phyloP scores from a whole-genome alignment of 2,888 invertebrate genomes.

The Boloria selene region DNA sequence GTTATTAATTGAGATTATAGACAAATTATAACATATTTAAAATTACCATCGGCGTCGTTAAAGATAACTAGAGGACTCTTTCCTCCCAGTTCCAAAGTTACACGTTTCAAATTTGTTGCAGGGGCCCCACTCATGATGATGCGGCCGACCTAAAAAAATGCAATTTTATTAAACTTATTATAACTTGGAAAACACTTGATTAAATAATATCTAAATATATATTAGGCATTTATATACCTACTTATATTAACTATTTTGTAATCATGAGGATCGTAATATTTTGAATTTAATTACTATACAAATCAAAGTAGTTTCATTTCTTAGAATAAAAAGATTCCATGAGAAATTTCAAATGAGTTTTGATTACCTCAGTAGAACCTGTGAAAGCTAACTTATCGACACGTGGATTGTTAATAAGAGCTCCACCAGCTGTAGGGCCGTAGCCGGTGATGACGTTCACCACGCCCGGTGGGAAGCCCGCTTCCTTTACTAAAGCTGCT shows the following conservation, averaged over 20 bases:
- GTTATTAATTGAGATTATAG: neutral
- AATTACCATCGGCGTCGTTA: constrained; percentile 88
- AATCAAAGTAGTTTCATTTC: too few relatives aligned
- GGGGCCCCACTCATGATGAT: constrained; percentile 86
- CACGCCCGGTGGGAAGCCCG: constrained; percentile 95
- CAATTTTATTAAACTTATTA: neutral
- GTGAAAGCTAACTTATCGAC: constrained; percentile 95
- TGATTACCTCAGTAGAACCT: constrained; percentile 70
- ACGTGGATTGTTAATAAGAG: constrained; percentile 86
- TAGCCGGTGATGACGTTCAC: constrained; percentile 95
- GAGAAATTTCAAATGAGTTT: neutral
- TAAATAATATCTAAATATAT: too few relatives aligned
- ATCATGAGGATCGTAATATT: too few relatives aligned
- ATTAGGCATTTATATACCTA: too few relatives aligned
- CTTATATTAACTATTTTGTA: too few relatives aligned
- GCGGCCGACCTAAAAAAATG: constrained; percentile 74
- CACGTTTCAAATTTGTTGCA: constrained; percentile 89
- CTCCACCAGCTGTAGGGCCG: constrained; percentile 90
- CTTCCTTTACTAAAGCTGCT: constrained; percentile 92
- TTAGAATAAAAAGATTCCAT: too few relatives aligned
- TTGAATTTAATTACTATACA: too few relatives aligned
- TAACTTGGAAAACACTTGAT: too few relatives aligned
- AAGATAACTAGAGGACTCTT: constrained; percentile 95
- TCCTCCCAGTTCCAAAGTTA: constrained; percentile 93
- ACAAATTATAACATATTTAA: neutral